These are phyloP conservation scores for Lasioglossum zephyrum DNA, from an alignment of 2,888 invertebrate genomes.

Conservation along the genomic window DNA sequence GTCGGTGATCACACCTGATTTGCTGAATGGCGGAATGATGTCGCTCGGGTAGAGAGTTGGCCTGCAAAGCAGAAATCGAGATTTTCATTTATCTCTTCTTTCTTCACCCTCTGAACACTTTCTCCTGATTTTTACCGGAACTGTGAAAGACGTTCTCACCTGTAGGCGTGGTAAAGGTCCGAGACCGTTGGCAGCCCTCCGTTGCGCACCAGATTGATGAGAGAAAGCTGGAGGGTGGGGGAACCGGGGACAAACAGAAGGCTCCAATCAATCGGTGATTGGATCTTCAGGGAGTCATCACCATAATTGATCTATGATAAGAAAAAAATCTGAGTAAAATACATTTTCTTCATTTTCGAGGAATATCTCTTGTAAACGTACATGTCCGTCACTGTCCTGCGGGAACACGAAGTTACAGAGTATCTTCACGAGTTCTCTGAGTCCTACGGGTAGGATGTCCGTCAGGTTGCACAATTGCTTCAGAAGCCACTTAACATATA, in stretches of 20 bases:
- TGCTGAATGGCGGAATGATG: conserved; percentile 87
- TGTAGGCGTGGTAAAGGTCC: conserved; percentile 86
- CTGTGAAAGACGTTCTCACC: conserved; percentile 74
- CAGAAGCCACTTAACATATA: too few relatives aligned
- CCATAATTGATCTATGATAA: conserved; percentile 85
- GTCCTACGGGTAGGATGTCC: too few relatives aligned
- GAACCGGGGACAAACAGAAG: conserved; percentile 86
- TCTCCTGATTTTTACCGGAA: neutral
- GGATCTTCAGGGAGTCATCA: conserved; percentile 77
- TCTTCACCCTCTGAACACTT: neutral
- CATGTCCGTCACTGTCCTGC: too few relatives aligned
- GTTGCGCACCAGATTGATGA: conserved; percentile 86
- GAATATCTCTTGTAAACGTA: neutral
- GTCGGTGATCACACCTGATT: conserved; percentile 89
- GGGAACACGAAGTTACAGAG: too few relatives aligned
- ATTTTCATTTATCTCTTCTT: neutral
- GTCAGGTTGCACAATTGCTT: too few relatives aligned
- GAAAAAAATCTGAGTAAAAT: neutral
- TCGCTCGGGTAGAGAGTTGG: conserved; percentile 85
- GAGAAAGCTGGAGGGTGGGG: conserved; percentile 87
- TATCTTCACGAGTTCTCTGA: too few relatives aligned
- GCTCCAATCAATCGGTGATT: conserved; percentile 81
- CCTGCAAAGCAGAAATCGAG: conserved; percentile 55
- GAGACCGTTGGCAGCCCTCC: conserved; percentile 87
- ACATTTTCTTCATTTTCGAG: too few relatives aligned